phyloP scores from a whole-genome alignment of 1,140 invertebrate species.

The Lycorma delicatula region DNA sequence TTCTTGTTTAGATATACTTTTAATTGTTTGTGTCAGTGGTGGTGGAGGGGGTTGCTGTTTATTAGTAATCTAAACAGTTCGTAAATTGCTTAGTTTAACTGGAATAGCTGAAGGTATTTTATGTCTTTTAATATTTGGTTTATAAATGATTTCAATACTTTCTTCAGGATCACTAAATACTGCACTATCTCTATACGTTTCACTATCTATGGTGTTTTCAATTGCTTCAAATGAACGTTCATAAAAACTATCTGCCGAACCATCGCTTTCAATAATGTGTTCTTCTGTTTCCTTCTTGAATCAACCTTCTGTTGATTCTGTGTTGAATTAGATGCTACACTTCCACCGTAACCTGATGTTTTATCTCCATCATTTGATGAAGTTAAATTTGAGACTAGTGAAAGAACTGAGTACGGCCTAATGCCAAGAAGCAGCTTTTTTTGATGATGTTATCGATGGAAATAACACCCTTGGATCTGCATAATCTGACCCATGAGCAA shows the following conservation, averaged over 20 bases:
- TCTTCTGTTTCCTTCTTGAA: conserved; percentile 21
- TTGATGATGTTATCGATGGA: conserved; percentile 42
- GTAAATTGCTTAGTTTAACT: conserved; percentile 29
- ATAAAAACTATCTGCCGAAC: conserved; percentile 56
- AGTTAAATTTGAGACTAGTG: conserved; percentile 48
- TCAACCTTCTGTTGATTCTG: conserved; percentile 15
- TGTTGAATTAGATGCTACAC: conserved; percentile 29
- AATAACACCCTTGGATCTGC: conserved; percentile 63
- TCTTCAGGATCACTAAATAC: conserved; percentile 70
- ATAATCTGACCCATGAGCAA: conserved; percentile 73
- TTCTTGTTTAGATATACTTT: conserved; percentile 1
- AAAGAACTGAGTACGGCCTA: conserved; percentile 24
- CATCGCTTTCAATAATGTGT: conserved; percentile 36
- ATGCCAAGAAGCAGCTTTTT: conserved; percentile 39
- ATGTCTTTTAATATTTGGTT: neutral
- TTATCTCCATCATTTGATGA: conserved; percentile 50
- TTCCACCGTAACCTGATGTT: conserved; percentile 35
- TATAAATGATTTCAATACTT: conserved; percentile 16
- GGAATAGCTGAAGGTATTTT: conserved; percentile 39
- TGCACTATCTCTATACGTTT: conserved; percentile 69
- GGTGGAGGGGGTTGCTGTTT: no score
- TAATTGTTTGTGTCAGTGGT: no score
- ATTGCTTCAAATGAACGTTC: conserved; percentile 68
- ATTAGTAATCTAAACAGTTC: conserved; percentile 9
- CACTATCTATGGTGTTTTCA: conserved; percentile 48